Percentiles rank a stretch among this genome's conserved stretches.
Evolutionary conservation across 2,888 invertebrate species (phyloP).

Genomic region (Lampropteryx suffumata): DNA sequence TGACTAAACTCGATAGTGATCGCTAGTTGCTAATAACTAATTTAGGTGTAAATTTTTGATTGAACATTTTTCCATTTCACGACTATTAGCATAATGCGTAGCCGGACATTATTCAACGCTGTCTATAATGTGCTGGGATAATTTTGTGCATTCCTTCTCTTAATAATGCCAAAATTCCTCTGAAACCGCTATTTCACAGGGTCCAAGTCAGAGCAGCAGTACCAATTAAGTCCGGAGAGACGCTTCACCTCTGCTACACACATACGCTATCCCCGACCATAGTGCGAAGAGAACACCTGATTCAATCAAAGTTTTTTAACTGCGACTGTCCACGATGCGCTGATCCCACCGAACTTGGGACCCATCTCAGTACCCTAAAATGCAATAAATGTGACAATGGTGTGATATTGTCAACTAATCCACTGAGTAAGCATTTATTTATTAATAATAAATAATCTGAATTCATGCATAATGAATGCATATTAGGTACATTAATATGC

Average conservation of each 20-base stretch:
- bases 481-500: too few relatives aligned
- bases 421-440: conserved; percentile 81
- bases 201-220: conserved; percentile 87
- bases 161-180: not conserved
- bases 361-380: conserved; percentile 90
- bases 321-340: conserved; percentile 89
- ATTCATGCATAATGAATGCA: too few relatives aligned
- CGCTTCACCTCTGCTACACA: conserved; percentile 89
- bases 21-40: too few relatives aligned
- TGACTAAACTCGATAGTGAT: too few relatives aligned
- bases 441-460: not conserved
- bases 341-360: conserved; percentile 91
- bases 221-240: conserved; percentile 84
- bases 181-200: conserved; percentile 73
- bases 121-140: too few relatives aligned
- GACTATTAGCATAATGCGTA: too few relatives aligned
- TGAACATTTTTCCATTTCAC: too few relatives aligned
- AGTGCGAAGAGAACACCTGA: conserved; percentile 86
- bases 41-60: too few relatives aligned
- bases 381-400: conserved; percentile 91
- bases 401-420: conserved; percentile 84
- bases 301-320: conserved; percentile 90
- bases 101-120: too few relatives aligned
- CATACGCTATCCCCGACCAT: conserved; percentile 89
- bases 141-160: too few relatives aligned